Conservation (phyloP, 2,113 vertebrate species). For the Paradoxurus hermaphroditus region DNA sequence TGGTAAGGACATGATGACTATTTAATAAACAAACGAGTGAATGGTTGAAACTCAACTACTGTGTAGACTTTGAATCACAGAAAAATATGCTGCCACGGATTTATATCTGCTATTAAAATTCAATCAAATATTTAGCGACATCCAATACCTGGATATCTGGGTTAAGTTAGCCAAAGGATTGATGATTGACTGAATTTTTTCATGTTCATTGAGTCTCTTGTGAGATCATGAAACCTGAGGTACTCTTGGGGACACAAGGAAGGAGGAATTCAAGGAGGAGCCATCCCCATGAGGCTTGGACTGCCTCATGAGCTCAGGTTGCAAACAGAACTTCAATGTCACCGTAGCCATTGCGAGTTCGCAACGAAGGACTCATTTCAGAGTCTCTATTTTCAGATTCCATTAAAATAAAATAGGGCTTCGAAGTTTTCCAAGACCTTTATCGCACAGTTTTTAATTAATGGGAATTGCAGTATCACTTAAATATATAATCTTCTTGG, state of each 20-base stretch:
- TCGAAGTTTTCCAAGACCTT: slow-evolving; percentile 43
- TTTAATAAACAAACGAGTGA: not conserved
- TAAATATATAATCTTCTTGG: slow-evolving; percentile 52
- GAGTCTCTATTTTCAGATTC: not conserved
- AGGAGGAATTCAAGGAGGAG: not conserved
- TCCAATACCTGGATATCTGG: not conserved
- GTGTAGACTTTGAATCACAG: not conserved
- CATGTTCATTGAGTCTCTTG: not conserved
- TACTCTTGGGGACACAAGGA: not conserved
- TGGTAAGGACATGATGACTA: not conserved
- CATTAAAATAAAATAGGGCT: not conserved
- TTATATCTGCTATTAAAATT: not conserved
- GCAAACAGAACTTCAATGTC: not conserved
- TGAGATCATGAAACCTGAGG: not conserved
- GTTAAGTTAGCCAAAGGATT: not conserved
- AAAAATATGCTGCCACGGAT: not conserved
- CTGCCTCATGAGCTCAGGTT: not conserved
- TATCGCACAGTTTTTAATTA: slow-evolving; percentile 39
- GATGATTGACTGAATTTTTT: not conserved
- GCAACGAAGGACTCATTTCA: not conserved
- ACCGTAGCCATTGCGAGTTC: not conserved
- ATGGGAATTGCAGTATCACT: slow-evolving; percentile 47
- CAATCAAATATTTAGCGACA: not conserved
- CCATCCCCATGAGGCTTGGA: not conserved
- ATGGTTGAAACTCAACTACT: not conserved